These are phyloP conservation scores for Gadopsis bispinosus DNA, from an alignment of 2,797 vertebrate species.

Conservation along the genomic window DNA sequence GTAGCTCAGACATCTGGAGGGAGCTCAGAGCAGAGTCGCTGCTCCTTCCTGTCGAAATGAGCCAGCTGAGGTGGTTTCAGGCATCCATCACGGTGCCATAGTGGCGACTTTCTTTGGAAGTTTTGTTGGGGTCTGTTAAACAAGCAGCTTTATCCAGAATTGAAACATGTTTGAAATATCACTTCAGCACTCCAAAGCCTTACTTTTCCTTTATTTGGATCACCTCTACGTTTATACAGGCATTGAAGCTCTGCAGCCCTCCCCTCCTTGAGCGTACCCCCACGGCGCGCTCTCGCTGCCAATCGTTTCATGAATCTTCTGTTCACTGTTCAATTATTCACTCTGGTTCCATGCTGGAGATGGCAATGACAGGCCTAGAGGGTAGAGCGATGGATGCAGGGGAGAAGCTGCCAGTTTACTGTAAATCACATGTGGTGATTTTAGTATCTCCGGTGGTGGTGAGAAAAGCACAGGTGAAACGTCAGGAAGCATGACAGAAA, in stretches of 20 bases:
- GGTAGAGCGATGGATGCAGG: slow-evolving; percentile 33
- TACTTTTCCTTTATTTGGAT: not conserved
- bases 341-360: slow-evolving; percentile 49
- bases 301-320: slow-evolving; percentile 70
- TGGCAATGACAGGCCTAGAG: slow-evolving; percentile 39
- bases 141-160: not conserved
- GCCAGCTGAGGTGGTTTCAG: no score
- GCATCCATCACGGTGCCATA: no score
- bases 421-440: slow-evolving; percentile 37
- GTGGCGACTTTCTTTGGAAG: no score
- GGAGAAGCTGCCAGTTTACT: slow-evolving; percentile 8
- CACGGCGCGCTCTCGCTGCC: slow-evolving; percentile 52
- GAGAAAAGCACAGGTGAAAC: slow-evolving; percentile 32
- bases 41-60: no score
- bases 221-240: slow-evolving; percentile 32
- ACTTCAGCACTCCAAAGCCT: not conserved
- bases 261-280: slow-evolving; percentile 16
- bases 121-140: no score
- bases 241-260: not conserved
- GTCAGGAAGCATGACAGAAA: slow-evolving; percentile 7
- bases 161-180: not conserved
- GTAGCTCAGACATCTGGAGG: no score
- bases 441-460: slow-evolving; percentile 18
- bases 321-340: slow-evolving; percentile 77
- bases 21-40: no score